Evolutionary conservation across 2,113 vertebrate genomes (phyloP).

Genomic region (Taxidea taxus): DNA sequence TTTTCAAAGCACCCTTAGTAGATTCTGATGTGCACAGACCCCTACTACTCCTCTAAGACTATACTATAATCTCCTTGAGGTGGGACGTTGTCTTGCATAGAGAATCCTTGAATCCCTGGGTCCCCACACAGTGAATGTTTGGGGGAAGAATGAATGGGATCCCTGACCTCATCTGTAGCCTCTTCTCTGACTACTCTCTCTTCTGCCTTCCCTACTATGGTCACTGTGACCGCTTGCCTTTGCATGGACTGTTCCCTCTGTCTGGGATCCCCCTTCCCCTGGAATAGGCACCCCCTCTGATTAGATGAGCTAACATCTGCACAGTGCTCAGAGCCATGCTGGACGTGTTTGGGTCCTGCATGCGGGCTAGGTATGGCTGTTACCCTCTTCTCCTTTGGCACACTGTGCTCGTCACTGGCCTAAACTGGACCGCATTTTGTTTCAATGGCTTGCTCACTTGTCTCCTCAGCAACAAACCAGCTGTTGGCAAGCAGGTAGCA

Average conservation of each 20-base stretch:
- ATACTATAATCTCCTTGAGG: not conserved
- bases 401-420: not conserved
- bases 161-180: not conserved
- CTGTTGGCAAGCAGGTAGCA: not conserved
- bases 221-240: not conserved
- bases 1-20: not conserved
- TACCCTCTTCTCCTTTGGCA: not conserved
- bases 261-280: not conserved
- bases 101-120: not conserved
- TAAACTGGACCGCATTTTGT: not conserved
- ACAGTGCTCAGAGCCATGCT: not conserved
- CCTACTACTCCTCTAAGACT: not conserved
- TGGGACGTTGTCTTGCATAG: not conserved
- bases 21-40: not conserved
- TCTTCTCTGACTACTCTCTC: not conserved
- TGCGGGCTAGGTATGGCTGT: not conserved
- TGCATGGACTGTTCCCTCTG: not conserved
- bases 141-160: not conserved
- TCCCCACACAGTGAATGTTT: not conserved
- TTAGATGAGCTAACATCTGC: not conserved
- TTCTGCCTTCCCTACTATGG: accelerated
- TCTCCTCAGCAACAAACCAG: not conserved
- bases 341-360: accelerated
- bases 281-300: not conserved
- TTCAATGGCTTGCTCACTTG: not conserved